These are phyloP conservation scores for Ptyas mucosa DNA, from an alignment of 2,113 vertebrate species.

Conservation along the genomic window DNA sequence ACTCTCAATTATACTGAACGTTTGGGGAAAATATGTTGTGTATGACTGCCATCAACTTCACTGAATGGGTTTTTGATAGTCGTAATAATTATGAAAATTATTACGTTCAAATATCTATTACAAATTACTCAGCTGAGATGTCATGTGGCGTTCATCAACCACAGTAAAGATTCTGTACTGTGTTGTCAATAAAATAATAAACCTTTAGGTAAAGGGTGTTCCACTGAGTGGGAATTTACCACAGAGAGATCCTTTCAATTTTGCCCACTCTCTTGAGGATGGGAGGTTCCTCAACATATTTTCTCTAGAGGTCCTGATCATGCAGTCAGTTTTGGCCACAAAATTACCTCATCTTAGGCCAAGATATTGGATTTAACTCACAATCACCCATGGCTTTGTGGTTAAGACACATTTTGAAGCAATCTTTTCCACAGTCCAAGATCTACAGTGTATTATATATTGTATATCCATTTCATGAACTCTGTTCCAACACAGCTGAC, in stretches of 20 bases:
- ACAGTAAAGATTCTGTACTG: neutral
- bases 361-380: neutral
- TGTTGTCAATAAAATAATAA: slow-evolving; percentile 1
- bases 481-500: neutral
- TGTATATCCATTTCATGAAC: neutral
- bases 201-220: neutral
- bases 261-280: neutral
- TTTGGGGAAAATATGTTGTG: slow-evolving; percentile 40
- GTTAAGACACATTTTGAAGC: neutral
- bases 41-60: slow-evolving; percentile 40
- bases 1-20: neutral
- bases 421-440: neutral
- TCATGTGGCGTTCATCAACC: slow-evolving; percentile 32
- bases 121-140: slow-evolving; percentile 35
- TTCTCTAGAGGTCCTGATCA: neutral
- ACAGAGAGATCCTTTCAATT: neutral
- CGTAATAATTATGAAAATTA: slow-evolving; percentile 1
- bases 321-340: neutral
- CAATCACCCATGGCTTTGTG: neutral
- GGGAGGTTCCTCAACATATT: neutral
- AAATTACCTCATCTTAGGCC: neutral
- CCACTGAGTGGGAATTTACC: neutral
- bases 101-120: slow-evolving; percentile 22
- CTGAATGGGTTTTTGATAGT: slow-evolving; percentile 45
- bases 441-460: neutral